phyloP scores from a whole-genome alignment of 2,113 vertebrate genomes.

The Psophia crepitans region DNA sequence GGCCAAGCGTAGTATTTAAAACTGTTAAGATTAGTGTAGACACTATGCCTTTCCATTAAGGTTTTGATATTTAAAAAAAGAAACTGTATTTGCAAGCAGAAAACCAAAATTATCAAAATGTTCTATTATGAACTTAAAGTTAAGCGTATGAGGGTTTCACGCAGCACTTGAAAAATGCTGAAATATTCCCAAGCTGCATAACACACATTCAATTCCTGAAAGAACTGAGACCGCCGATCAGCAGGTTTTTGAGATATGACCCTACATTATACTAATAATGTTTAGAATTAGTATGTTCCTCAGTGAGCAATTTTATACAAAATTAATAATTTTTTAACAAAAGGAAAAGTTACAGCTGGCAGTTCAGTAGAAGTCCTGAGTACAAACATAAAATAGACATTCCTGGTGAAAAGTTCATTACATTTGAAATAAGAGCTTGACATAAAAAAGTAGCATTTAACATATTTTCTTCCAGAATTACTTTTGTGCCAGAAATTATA shows the following conservation, averaged over 20 bases:
- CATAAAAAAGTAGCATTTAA: neutral
- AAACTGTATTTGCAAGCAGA: neutral
- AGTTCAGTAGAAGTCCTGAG: neutral
- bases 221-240: neutral
- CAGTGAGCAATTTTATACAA: neutral
- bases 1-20: neutral
- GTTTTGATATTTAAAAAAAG: neutral
- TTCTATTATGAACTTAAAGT: neutral
- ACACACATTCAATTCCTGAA: rapidly evolving
- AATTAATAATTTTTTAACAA: neutral
- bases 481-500: neutral
- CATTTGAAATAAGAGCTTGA: neutral
- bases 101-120: neutral
- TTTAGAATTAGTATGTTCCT: neutral
- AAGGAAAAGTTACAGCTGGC: neutral
- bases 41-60: neutral
- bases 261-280: neutral
- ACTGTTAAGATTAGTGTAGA: neutral
- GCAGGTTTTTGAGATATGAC: neutral
- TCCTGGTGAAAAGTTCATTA: neutral
- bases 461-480: neutral
- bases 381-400: neutral
- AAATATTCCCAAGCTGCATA: neutral
- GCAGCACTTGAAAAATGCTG: neutral
- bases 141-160: neutral